These are phyloP conservation scores for Drosophila kanapiae DNA, from an alignment of 1,140 invertebrate genomes.

Conservation along the genomic window DNA sequence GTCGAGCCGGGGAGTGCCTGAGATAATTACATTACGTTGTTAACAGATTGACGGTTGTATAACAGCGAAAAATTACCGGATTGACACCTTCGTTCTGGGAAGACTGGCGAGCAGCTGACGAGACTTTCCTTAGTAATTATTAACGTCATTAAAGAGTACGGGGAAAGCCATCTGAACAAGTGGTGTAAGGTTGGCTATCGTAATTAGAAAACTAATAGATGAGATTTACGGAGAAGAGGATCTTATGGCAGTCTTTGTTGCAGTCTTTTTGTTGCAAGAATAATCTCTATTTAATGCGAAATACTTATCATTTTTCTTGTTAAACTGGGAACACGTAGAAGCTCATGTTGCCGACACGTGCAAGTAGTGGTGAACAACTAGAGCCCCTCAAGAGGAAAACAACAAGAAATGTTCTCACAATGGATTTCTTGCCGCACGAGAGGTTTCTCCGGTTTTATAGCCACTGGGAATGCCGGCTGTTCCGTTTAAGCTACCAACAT, in stretches of 20 bases:
- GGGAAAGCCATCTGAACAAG: background rate
- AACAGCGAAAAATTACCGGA: constrained; percentile 32
- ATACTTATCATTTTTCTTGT: background rate
- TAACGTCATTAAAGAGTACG: background rate
- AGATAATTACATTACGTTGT: constrained; percentile 36
- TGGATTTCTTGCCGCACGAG: constrained; percentile 24
- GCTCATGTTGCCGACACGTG: background rate
- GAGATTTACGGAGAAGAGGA: background rate
- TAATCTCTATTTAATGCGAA: background rate
- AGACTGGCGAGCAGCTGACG: background rate
- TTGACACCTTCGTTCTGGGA: constrained; percentile 26
- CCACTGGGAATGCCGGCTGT: constrained; percentile 13
- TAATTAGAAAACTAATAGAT: background rate
- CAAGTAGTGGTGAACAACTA: background rate
- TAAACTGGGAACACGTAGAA: background rate
- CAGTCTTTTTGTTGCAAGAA: background rate
- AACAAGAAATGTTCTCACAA: constrained; percentile 1
- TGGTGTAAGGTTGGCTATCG: background rate
- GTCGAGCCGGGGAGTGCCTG: background rate
- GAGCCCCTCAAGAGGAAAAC: background rate
- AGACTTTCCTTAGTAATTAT: background rate
- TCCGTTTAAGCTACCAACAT: background rate
- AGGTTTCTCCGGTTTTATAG: constrained; percentile 33
- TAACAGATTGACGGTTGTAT: constrained; percentile 32
- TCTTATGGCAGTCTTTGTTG: background rate